Conservation (phyloP, 2,113 vertebrate genomes). For the Limnothrissa miodon region DNA sequence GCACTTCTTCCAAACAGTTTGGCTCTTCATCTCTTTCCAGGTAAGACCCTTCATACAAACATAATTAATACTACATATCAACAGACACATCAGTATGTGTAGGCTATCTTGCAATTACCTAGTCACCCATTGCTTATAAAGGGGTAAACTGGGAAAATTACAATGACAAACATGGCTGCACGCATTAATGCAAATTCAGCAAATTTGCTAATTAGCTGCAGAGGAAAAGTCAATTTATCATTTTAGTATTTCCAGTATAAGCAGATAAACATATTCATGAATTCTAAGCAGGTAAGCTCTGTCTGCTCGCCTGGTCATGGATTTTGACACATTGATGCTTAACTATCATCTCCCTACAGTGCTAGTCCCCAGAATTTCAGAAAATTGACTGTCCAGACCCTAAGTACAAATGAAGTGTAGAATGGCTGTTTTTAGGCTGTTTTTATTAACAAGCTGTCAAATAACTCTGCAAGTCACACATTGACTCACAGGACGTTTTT, state of each 20-base stretch:
- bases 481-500: neutral
- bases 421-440: no score
- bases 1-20: constrained; percentile 44
- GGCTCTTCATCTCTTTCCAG: constrained; percentile 35
- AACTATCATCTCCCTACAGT: no score
- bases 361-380: no score
- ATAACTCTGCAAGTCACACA: neutral
- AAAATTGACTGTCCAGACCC: no score
- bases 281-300: neutral
- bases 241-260: no score
- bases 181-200: neutral
- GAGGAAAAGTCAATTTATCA: neutral
- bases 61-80: neutral
- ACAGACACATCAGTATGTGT: neutral
- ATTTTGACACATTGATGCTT: no score
- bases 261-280: neutral
- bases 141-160: neutral
- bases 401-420: no score
- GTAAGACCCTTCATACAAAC: constrained; percentile 27
- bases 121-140: neutral
- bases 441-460: no score
- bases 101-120: neutral
- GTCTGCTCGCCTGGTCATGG: no score
- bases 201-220: neutral
- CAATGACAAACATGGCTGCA: neutral